phyloP scores from a whole-genome alignment of 2,888 invertebrate genomes.

The Hipparchia sbordonii region DNA sequence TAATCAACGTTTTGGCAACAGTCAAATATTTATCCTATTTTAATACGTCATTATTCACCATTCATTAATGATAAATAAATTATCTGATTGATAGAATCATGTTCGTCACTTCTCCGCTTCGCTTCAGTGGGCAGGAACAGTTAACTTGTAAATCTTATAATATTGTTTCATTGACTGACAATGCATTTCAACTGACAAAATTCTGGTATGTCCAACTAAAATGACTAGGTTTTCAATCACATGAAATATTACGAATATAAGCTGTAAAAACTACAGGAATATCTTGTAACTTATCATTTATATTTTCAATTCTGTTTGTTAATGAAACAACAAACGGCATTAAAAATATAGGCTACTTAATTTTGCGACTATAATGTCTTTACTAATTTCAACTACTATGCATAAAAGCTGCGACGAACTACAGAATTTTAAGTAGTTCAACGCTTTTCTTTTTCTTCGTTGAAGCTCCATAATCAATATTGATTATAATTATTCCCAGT shows the following conservation, averaged over 20 bases:
- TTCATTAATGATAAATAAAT: too few relatives aligned
- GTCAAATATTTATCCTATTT: too few relatives aligned
- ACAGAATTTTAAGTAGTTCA: not conserved
- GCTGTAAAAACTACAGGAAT: conserved; percentile 6
- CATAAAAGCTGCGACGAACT: too few relatives aligned
- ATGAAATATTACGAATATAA: conserved; percentile 18
- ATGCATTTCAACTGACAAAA: conserved; percentile 18
- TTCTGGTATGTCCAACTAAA: conserved; percentile 36
- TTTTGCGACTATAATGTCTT: conserved; percentile 3
- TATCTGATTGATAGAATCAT: too few relatives aligned
- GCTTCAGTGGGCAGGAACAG: not conserved
- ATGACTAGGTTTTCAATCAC: conserved; percentile 46
- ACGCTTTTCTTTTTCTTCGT: too few relatives aligned
- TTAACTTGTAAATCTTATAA: conserved; percentile 9
- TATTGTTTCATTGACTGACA: conserved; percentile 20
- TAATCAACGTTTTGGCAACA: too few relatives aligned
- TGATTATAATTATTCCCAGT: too few relatives aligned
- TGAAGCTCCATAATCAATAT: too few relatives aligned
- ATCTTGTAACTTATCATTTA: conserved; percentile 4
- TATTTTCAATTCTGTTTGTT: not conserved
- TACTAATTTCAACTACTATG: too few relatives aligned
- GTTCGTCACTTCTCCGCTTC: too few relatives aligned
- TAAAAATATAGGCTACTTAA: not conserved
- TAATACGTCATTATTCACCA: too few relatives aligned
- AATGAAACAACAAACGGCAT: not conserved